Conservation (phyloP, 2,888 invertebrate species). For the Boloria euphrosyne region DNA sequence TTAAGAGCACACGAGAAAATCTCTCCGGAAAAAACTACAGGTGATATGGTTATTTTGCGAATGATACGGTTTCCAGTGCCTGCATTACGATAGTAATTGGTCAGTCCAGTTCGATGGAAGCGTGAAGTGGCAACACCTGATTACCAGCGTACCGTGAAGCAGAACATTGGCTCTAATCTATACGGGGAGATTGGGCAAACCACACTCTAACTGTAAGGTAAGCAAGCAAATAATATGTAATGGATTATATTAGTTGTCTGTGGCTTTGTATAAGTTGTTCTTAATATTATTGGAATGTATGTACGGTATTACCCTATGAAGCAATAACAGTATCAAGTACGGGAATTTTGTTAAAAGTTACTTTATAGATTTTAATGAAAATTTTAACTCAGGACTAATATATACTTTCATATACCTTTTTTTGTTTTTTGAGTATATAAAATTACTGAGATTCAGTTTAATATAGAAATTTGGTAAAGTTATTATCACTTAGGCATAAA, state of each 20-base stretch:
- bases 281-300: too few species aligned
- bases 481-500: too few species aligned
- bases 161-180: slow-evolving; percentile 48
- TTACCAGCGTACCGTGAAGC: slow-evolving; percentile 56
- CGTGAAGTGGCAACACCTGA: slow-evolving; percentile 52
- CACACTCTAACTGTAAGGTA: slow-evolving; percentile 36
- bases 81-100: slow-evolving; percentile 22
- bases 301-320: too few species aligned
- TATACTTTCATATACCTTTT: too few species aligned
- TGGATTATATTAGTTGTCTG: slow-evolving; percentile 1
- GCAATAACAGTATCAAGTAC: too few species aligned
- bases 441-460: too few species aligned
- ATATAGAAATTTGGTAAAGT: too few species aligned
- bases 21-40: slow-evolving; percentile 11
- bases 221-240: not conserved
- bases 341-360: too few species aligned
- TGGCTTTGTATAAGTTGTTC: not conserved
- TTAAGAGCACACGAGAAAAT: slow-evolving; percentile 5
- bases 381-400: too few species aligned
- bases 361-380: too few species aligned
- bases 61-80: slow-evolving; percentile 15
- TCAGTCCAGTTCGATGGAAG: slow-evolving; percentile 24
- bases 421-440: too few species aligned
- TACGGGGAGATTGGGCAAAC: slow-evolving; percentile 27
- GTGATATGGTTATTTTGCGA: slow-evolving; percentile 14